Conservation (phyloP, 2,888 invertebrate species). For the Netelia fuscicornis region DNA sequence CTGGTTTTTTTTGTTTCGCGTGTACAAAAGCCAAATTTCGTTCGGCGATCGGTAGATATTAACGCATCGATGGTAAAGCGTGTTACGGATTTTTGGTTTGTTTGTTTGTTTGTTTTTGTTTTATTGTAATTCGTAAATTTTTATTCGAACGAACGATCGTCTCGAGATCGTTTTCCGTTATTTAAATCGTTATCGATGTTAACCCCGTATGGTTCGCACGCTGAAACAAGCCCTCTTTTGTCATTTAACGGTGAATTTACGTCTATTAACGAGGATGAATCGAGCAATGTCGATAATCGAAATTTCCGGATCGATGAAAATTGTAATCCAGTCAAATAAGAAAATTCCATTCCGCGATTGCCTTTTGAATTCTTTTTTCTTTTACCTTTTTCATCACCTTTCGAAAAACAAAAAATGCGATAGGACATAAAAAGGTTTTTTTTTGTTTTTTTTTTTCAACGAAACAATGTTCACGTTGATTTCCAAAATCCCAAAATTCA, state of each 20-base stretch:
- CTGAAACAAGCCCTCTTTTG: conserved; percentile 12
- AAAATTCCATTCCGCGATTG: not conserved
- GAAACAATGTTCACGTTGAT: not conserved
- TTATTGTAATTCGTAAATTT: not conserved
- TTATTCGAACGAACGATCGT: not conserved
- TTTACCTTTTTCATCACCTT: not conserved
- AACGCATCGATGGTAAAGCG: not conserved
- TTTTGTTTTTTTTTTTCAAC: not conserved
- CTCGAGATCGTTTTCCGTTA: not conserved
- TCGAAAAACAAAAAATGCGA: not conserved
- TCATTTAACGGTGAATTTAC: not conserved
- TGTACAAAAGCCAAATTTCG: not conserved
- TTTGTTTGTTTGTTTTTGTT: not conserved
- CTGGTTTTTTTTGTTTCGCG: not conserved
- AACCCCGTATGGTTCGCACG: conserved; percentile 28
- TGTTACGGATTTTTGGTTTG: not conserved
- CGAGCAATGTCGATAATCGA: not conserved
- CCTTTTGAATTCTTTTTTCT: not conserved
- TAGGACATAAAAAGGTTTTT: too few species aligned
- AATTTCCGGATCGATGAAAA: not conserved
- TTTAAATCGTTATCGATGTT: not conserved
- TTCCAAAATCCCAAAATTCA: too few species aligned
- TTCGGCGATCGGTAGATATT: not conserved
- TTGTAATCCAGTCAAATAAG: not conserved
- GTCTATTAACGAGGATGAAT: not conserved